These are phyloP conservation scores for Nyleta sp. DNA, from an alignment of 2,888 invertebrate genomes.

Conservation along the genomic window DNA sequence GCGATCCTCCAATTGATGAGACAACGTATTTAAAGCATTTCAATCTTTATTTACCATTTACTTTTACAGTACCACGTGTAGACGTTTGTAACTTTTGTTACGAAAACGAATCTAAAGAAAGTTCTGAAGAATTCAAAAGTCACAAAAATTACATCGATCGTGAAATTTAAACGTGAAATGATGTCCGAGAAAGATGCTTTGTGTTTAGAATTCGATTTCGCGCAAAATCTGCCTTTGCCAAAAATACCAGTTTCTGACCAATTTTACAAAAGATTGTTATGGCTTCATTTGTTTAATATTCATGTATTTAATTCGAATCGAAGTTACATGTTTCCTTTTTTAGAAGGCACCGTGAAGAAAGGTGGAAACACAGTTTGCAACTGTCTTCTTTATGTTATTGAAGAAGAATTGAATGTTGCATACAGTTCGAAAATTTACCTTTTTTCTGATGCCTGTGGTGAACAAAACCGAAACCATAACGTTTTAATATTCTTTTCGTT, in stretches of 20 bases:
- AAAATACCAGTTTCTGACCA: constrained; percentile 58
- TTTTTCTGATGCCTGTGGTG: constrained; percentile 59
- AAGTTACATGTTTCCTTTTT: constrained; percentile 51
- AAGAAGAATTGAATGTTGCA: constrained; percentile 33
- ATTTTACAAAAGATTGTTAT: constrained; percentile 32
- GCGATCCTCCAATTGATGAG: constrained; percentile 12
- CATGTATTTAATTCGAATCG: constrained; percentile 36
- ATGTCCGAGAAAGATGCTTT: constrained; percentile 33
- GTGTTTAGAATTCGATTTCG: constrained; percentile 32
- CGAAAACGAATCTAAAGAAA: constrained; percentile 1
- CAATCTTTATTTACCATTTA: constrained; percentile 38
- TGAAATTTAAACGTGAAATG: constrained; percentile 21
- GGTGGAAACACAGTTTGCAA: constrained; percentile 48
- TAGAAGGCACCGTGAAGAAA: constrained; percentile 52
- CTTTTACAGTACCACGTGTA: constrained; percentile 20
- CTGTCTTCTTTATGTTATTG: constrained; percentile 35
- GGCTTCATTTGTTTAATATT: constrained; percentile 54
- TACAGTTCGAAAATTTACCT: constrained; percentile 47
- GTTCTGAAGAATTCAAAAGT: not conserved
- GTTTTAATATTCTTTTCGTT: constrained; percentile 26
- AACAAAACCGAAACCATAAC: constrained; percentile 60
- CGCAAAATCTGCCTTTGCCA: constrained; percentile 52
- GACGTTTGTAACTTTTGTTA: constrained; percentile 40
- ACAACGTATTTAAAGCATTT: constrained; percentile 53
- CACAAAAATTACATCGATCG: not conserved